These are phyloP conservation scores for Argyrosomus regius DNA, from an alignment of 2,797 vertebrate species.

Conservation along the genomic window DNA sequence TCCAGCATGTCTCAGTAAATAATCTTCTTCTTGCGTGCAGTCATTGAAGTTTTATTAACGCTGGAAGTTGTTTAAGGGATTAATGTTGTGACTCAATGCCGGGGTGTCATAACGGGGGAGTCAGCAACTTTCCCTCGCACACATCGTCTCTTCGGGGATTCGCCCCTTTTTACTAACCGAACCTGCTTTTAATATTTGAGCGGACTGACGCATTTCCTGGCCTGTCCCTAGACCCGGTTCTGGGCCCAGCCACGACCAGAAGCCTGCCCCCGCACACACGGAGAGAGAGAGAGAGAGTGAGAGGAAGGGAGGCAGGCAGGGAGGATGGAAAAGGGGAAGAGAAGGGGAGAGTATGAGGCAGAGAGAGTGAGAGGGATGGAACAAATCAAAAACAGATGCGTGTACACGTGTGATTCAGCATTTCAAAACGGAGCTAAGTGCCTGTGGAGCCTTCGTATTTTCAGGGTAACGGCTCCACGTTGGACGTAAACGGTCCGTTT, in stretches of 20 bases:
- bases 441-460: conserved; percentile 32
- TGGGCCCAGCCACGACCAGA: conserved; percentile 58
- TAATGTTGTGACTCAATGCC: conserved; percentile 45
- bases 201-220: conserved; percentile 81
- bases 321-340: conserved; percentile 67
- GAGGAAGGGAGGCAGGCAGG: conserved; percentile 48
- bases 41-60: conserved; percentile 9
- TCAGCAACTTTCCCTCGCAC: conserved; percentile 57
- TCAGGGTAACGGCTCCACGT: background rate
- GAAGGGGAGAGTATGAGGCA: conserved; percentile 54
- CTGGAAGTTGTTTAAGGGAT: conserved; percentile 28
- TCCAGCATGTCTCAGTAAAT: background rate
- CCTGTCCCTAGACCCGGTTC: conserved; percentile 70
- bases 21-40: background rate
- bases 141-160: conserved; percentile 39
- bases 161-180: conserved; percentile 52
- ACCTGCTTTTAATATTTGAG: conserved; percentile 77
- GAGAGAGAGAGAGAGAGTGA: conserved; percentile 21
- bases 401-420: conserved; percentile 79
- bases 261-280: conserved; percentile 73
- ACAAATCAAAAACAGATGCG: conserved; percentile 82
- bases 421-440: conserved; percentile 54
- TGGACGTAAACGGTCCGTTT: conserved; percentile 12
- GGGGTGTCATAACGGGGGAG: conserved; percentile 46
- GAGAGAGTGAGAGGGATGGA: conserved; percentile 54